Percentiles rank a stretch among this genome's conserved stretches.
Evolutionary conservation across 2,797 vertebrate genomes (phyloP).

Genomic region (Hylomyscus alleni): DNA sequence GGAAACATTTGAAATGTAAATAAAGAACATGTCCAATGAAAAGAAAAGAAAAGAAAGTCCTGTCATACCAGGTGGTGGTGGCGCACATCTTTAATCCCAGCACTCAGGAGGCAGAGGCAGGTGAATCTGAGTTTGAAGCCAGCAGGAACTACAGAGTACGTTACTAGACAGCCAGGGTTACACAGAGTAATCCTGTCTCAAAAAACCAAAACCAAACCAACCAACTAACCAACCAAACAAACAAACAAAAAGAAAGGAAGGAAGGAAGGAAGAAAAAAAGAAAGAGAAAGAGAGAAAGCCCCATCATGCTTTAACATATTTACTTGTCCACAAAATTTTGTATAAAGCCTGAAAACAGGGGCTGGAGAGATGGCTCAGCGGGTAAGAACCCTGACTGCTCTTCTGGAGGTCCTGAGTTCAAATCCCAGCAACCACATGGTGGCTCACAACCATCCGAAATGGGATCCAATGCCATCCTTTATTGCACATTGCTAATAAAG

Average conservation of each 20-base stretch:
- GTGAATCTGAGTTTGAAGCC: too few relatives aligned
- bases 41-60: too few relatives aligned
- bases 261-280: too few relatives aligned
- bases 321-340: neutral
- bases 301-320: neutral
- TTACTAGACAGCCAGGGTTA: neutral
- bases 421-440: neutral
- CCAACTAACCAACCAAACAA: too few relatives aligned
- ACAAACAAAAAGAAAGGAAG: too few relatives aligned
- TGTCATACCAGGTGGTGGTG: too few relatives aligned
- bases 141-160: neutral
- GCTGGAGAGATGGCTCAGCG: neutral
- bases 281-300: neutral
- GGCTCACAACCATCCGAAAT: neutral
- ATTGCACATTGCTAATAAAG: slow-evolving; percentile 33
- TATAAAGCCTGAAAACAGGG: neutral
- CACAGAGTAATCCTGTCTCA: neutral
- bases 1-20: too few relatives aligned
- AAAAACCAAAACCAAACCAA: neutral
- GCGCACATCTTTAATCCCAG: too few relatives aligned
- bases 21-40: too few relatives aligned
- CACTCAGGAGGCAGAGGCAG: too few relatives aligned
- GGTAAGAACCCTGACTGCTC: too few relatives aligned
- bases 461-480: neutral
- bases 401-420: neutral